Evolutionary conservation across 2,888 invertebrate genomes (phyloP), one percentile per base, ranked within the genome.

Genomic region (Andricus quercusramuli): DNA sequence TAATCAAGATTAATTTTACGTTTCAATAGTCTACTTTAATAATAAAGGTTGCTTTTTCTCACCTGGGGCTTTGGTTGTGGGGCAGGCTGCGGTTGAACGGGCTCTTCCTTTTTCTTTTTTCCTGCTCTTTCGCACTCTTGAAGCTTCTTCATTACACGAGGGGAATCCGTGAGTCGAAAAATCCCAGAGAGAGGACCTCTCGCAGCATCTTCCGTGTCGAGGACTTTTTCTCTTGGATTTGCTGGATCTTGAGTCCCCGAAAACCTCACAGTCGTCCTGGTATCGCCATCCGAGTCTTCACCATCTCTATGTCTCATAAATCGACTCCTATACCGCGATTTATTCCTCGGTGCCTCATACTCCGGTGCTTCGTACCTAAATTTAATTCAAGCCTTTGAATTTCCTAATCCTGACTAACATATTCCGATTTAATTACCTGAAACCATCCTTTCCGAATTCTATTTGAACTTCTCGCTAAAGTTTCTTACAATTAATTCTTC

Each of bases 151-250:
- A 98, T 97, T 11, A 98, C 97, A 80, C 97, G 94, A 0, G 98
- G 96, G 77, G 97, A 98, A 91, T 98, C 98, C 78, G 96, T 96
- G 47, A 98, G 93, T 64, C 98, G 95, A 83, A 97, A 97, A 89
- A 98, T 97, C 79, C 98, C 98, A 93, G 98, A 98, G 3, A 98
- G 94, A 9, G 98, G 98, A 17, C 94, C 97, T 74, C 96, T 94
- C 17, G 97, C 96, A 0, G 97, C 97, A 90, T 98, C 98, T 93
- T 98, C 98, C 11, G 98, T 98, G 90, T 98, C 98, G 80, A 96
- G 93, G 0, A 98, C 97, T 51, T 95, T 94, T 89, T 96, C 96
- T 85, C 97, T 95, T 87, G 86, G 79, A 22, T 83, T 85, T 8
- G 86, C 80, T 56, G 88, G 67, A 1, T 89, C 94, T 93, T 94